Conservation (phyloP, 2,113 vertebrate genomes). For the Oxygymnocypris stewartii region DNA sequence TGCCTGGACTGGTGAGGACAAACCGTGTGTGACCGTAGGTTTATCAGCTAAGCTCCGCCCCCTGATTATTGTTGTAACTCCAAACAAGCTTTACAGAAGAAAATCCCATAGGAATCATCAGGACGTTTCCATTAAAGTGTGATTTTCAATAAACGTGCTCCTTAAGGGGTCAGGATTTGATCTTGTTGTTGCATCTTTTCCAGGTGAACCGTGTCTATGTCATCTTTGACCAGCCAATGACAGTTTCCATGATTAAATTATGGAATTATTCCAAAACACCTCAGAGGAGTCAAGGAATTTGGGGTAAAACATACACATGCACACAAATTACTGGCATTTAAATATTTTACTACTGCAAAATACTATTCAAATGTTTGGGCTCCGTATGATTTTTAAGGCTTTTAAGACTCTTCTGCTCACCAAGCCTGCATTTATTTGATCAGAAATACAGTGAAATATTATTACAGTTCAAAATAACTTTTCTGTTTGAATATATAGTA, state of each 20-base stretch:
- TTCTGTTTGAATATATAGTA: neutral
- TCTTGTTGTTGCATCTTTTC: neutral
- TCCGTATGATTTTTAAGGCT: neutral
- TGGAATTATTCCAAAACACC: constrained; percentile 98
- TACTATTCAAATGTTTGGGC: neutral
- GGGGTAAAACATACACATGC: constrained; percentile 77
- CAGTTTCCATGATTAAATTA: constrained; percentile 97
- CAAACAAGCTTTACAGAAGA: neutral
- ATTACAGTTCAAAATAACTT: neutral
- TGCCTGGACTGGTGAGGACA: constrained; percentile 87
- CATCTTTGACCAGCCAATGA: constrained; percentile 92
- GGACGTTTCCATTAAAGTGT: neutral
- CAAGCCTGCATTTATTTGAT: neutral
- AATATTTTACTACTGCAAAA: neutral
- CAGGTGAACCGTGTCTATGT: constrained; percentile 96
- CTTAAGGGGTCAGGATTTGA: neutral
- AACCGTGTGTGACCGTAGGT: neutral
- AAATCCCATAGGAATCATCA: neutral
- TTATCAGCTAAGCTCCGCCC: neutral
- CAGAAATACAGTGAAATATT: neutral
- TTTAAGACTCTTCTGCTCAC: neutral
- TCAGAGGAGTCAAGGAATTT: constrained; percentile 94
- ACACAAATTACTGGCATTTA: neutral
- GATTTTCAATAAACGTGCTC: neutral
- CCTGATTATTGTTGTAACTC: neutral